Base-by-base conservation (phyloP, 2,888 invertebrate species). In the Coelinius sp. region DNA sequence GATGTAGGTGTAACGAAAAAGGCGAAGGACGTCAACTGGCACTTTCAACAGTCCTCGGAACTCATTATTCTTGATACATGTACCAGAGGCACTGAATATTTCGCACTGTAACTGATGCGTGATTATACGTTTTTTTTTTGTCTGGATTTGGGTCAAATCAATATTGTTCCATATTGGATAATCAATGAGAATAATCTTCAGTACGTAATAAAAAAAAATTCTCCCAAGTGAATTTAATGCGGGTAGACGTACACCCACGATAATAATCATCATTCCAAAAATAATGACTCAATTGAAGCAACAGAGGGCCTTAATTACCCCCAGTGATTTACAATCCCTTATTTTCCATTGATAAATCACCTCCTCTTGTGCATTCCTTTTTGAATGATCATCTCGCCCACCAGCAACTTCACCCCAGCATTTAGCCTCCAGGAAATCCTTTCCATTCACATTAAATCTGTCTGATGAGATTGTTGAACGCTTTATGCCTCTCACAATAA, bases 21-120 rank as follows among this genome's bases (percentile, higher is more conserved):
- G 73, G 69, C 68, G 70, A 65, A 73, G 75, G 70, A 68, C 68
- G 56, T 68, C 67, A 31, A 49, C 46, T 56, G 14, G 49, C 14
- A 53, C 46, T 69, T 67, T 59, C 56, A 56, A 65, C 38, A 17
- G 38, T 22, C 27, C 20, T 64, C 8, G 22, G 44, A 7, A n/a
- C 46, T 20, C 46, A 52, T 56, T 38, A 31, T 49, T n/a, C n/a
- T n/a, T n/a, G n/a, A n/a, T 44, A 24, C 52, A 24, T 52, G 56
- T 46, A 65, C 20, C 53, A 75, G 67, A 63, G 66, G 17, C 67
- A 68, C 68, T 70, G 62, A 65, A 62, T 25, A 56, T 63, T 31
- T 44, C 17, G 41, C 46, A 49, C 66, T 31, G 59, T 35, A 27
- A 17, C 31, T 31, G 20, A 31, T 35, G 10, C 17, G 2, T 3